These are phyloP conservation scores for Cryptotis parvus DNA, from an alignment of 2,113 vertebrate genomes.

Conservation along the genomic window DNA sequence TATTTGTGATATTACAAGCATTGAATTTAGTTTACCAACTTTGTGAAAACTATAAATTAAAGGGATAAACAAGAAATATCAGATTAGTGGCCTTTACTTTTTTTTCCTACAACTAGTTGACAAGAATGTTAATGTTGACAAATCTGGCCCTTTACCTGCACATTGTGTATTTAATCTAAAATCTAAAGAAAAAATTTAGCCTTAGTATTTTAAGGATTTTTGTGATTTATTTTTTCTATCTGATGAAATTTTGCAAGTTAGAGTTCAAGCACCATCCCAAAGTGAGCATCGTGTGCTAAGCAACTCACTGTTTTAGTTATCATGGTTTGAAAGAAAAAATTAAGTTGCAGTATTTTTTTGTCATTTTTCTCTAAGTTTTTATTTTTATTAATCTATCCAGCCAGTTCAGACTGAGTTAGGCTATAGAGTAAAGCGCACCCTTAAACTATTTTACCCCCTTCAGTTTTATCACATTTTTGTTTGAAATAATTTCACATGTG, in stretches of 20 bases:
- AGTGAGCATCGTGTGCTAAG: not conserved
- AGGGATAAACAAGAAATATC: not conserved
- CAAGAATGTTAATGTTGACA: slow-evolving; percentile 14
- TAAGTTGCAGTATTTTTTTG: slow-evolving; percentile 13
- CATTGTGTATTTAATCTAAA: slow-evolving; percentile 5
- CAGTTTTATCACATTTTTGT: not conserved
- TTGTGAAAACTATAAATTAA: slow-evolving; percentile 41
- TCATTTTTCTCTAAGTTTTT: not conserved
- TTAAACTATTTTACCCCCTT: not conserved
- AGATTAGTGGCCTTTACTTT: not conserved
- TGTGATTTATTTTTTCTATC: not conserved
- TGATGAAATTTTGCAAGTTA: not conserved
- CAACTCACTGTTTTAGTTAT: not conserved
- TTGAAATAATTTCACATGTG: not conserved
- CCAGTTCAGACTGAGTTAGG: not conserved
- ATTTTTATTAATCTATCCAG: slow-evolving; percentile 8
- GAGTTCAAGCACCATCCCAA: not conserved
- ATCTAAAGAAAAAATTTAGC: slow-evolving; percentile 8
- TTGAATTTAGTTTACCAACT: not conserved
- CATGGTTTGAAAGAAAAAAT: not conserved
- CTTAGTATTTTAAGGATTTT: not conserved
- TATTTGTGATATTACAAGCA: not conserved
- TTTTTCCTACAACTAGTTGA: not conserved
- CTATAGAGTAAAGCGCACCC: not conserved
- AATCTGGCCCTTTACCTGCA: not conserved